These are phyloP conservation scores for Hydra vulgaris DNA, from an alignment of 30 jellyfish, hydroid and myxozoan species.

Conservation along the genomic window DNA sequence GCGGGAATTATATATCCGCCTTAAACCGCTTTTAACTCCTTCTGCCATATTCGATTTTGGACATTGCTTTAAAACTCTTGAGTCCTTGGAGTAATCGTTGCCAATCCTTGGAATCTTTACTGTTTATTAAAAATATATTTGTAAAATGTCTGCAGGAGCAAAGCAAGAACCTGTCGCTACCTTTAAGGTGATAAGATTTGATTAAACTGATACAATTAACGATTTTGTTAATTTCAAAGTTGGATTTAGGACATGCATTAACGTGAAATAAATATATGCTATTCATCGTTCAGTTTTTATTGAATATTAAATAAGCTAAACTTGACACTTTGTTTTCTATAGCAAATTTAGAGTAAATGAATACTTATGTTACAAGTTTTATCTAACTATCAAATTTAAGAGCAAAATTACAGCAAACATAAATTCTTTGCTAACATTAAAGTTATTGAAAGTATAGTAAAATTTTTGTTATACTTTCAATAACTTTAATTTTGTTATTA, in stretches of 20 bases:
- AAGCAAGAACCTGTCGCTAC: conserved; percentile 4
- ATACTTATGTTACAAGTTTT: too few relatives aligned
- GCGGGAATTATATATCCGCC: conserved; percentile 1
- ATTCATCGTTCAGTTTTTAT: too few relatives aligned
- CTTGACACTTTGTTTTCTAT: too few relatives aligned
- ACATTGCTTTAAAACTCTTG: not conserved
- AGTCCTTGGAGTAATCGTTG: not conserved
- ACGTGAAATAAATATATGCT: too few relatives aligned
- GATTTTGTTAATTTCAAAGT: not conserved
- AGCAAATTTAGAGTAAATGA: too few relatives aligned
- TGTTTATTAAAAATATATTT: not conserved
- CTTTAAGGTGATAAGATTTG: conserved; percentile 6
- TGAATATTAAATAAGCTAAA: too few relatives aligned
- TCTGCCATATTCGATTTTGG: not conserved
- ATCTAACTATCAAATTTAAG: too few relatives aligned
- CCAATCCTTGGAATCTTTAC: conserved; percentile 9
- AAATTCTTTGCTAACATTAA: too few relatives aligned
- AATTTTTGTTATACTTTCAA: too few relatives aligned
- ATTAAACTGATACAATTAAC: not conserved
- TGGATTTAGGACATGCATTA: not conserved
- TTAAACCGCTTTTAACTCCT: not conserved
- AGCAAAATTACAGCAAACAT: too few relatives aligned
- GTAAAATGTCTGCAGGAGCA: conserved; percentile 1
- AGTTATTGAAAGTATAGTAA: too few relatives aligned
- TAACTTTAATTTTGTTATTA: too few relatives aligned